Percentiles rank a stretch among this genome's conserved stretches.
Evolutionary conservation across 2,113 vertebrate species (phyloP).

Genomic region (Piprites chloris): DNA sequence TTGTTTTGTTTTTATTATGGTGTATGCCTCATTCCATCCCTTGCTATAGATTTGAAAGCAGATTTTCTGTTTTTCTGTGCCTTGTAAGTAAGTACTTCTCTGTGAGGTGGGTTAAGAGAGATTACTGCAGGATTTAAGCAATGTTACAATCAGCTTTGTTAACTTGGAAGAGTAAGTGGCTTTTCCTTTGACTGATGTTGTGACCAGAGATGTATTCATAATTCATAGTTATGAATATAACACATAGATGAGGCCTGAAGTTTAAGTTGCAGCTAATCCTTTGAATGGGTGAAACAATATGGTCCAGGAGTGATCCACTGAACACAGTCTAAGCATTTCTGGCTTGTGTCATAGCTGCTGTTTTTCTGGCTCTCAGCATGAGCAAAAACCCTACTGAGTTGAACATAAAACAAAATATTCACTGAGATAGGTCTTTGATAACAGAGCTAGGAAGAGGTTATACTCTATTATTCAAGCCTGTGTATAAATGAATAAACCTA

Average conservation of each 20-base stretch:
- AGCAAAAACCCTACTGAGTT: not conserved
- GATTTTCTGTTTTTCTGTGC: not conserved
- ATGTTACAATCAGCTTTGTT: not conserved
- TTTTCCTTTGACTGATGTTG: not conserved
- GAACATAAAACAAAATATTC: not conserved
- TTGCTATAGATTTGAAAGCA: not conserved
- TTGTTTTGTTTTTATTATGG: not conserved
- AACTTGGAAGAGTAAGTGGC: not conserved
- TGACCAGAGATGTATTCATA: not conserved
- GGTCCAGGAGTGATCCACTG: not conserved
- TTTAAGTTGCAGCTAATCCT: not conserved
- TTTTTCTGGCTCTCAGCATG: not conserved
- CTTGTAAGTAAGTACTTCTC: not conserved
- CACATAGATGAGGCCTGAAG: not conserved
- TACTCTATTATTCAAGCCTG: not conserved
- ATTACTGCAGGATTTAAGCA: not conserved
- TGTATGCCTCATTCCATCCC: not conserved
- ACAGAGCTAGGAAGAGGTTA: not conserved
- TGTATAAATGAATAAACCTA: not conserved
- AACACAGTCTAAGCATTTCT: not conserved
- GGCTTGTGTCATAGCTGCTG: not conserved
- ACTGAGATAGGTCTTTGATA: not conserved
- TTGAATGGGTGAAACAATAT: not conserved
- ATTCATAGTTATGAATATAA: not conserved
- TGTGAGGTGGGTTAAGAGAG: not conserved